Conservation (phyloP, 2,113 vertebrate genomes). For the Corvus cornix region DNA sequence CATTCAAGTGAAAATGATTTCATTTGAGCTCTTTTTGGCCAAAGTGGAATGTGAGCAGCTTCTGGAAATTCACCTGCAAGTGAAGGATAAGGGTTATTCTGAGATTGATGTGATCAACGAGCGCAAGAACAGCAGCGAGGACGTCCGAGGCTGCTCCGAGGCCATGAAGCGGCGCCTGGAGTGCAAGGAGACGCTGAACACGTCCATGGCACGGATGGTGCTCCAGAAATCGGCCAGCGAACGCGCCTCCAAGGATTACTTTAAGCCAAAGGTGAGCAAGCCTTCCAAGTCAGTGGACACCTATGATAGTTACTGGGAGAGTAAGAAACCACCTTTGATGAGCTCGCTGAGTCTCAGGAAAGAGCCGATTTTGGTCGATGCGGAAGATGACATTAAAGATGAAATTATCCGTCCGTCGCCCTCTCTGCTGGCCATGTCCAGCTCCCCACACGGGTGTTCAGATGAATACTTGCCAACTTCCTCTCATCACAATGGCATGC, state of each 20-base stretch:
- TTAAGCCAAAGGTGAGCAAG: conserved; percentile 87
- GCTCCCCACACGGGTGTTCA: conserved; percentile 81
- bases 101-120: conserved; percentile 88
- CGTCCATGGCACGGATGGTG: conserved; percentile 85
- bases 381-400: conserved; percentile 88
- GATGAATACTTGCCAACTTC: conserved; percentile 85
- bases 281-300: conserved; percentile 92
- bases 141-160: conserved; percentile 86
- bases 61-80: conserved; percentile 87
- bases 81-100: conserved; percentile 85
- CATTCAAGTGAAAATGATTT: conserved; percentile 80
- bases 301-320: conserved; percentile 91
- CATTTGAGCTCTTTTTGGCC: conserved; percentile 94
- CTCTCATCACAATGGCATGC: conserved; percentile 75
- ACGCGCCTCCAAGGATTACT: conserved; percentile 83
- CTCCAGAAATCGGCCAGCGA: conserved; percentile 85
- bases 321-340: conserved; percentile 87
- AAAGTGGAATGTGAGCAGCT: conserved; percentile 93
- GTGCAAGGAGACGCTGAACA: conserved; percentile 80
- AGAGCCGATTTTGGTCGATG: conserved; percentile 83
- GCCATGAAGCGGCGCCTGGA: conserved; percentile 85
- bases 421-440: conserved; percentile 84
- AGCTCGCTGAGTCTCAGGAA: conserved; percentile 89
- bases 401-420: conserved; percentile 88
- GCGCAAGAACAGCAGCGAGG: conserved; percentile 83